Evolutionary conservation across 2,888 invertebrate genomes (phyloP), one percentile per base, ranked within the genome.

Genomic region (Aporophyla lueneburgensis): DNA sequence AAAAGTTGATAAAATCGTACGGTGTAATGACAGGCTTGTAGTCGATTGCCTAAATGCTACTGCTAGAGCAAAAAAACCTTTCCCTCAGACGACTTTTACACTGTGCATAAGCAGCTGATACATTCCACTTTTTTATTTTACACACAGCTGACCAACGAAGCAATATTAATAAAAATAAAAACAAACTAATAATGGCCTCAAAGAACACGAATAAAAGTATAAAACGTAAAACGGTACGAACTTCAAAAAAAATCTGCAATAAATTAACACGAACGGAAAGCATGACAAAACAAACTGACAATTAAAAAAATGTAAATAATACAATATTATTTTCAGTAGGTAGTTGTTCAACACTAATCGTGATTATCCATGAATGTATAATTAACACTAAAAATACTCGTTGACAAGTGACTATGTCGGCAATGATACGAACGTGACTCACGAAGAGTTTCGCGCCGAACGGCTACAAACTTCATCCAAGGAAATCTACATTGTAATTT

Each of bases 301-400:
- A 69, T 80, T 78, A 80, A 84, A 78, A 67, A 72, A 65, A 71
- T 72, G 54, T 66, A 79, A 84, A 76, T 78, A 66, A 71, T 72
- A 79, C 72, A 76, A 67, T 74, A 74, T 80, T 67, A 76, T 84
- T 83, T 83, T 81, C 76, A 77, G 79, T 87, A 70, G 82, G 73
- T 76, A 76, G 59, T 75, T 78, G 71, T 84, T 83, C 76, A 77
- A 89, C 87, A 89, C 85, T 88, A 84, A 91, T 88, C 81, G 81
- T 86, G 89, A 88, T 91, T 88, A 88, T 86, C 87, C 85, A 83
- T 85, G 82, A 87, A 81, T 89, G 86, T 89, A 86, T 89, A 90
- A 92, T 91, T 91, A 91, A 86, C 86, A 88, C 87, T 88, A 88
- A 88, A 77, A 89, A 86, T 88, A 87, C 86, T 89, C 90, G 92